Conservation (phyloP, 2,113 vertebrate species). For the Abramis brama region DNA sequence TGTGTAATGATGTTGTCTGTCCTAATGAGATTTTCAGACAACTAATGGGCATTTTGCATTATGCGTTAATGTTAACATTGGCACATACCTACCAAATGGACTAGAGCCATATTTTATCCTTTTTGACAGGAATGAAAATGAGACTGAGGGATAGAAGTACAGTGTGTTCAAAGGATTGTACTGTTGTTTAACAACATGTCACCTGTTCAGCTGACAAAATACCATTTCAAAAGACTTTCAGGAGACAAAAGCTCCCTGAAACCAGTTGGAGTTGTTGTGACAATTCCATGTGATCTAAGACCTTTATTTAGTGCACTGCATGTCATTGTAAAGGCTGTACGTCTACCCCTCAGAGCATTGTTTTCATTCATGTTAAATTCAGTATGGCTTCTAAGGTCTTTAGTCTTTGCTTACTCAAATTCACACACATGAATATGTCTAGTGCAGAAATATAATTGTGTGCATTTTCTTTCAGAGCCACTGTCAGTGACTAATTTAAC, state of each 20-base stretch:
- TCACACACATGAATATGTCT: not conserved
- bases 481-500: constrained; percentile 30
- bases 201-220: not conserved
- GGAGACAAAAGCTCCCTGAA: not conserved
- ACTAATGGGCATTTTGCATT: not conserved
- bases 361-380: not conserved
- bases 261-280: not conserved
- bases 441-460: not conserved
- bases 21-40: not conserved
- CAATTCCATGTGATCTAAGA: not conserved
- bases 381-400: not conserved
- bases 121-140: not conserved
- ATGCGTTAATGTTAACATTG: not conserved
- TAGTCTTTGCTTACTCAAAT: not conserved
- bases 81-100: not conserved
- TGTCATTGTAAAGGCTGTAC: not conserved
- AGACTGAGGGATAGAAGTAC: not conserved
- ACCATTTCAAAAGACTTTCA: not conserved
- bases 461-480: constrained; percentile 37
- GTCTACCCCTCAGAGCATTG: not conserved
- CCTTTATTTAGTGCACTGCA: not conserved
- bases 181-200: not conserved
- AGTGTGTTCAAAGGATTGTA: not conserved
- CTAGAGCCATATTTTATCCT: not conserved
- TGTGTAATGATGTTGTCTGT: not conserved